Evolutionary conservation across 2,888 invertebrate species (phyloP), one percentile per base, ranked within the genome.

Genomic region (Notodonta dromedarius): DNA sequence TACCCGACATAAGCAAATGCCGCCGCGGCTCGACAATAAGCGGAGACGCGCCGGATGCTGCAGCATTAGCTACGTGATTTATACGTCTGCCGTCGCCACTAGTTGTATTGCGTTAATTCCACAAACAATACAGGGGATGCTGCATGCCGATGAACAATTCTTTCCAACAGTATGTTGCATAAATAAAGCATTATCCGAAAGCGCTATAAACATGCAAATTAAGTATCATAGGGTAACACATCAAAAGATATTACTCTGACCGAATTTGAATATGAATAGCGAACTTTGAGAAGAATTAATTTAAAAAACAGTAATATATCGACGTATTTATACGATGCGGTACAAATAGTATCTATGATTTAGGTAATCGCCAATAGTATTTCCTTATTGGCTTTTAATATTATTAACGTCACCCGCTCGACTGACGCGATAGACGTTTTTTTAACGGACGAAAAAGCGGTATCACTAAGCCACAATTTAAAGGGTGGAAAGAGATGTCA

Each of bases 31-130:
- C 80, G 77, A 79, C 84, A 83, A 85, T 82, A 81, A 82, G 82
- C 83, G 79, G 85, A 87, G 89, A 85, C 86, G 80, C 85, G 82
- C 87, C 91, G 92, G 91, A 92, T 89, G 89, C 88, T 86, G 86
- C 80, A 82, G 91, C 88, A 89, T 92, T 91, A 91, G 84, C 80
- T 76, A 70, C 74, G 79, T 93, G 92, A 93, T 93, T 93, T 93
- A 93, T 93, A 86, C 80, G 92, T 93, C 93, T 93, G 92, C 88
- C 85, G 77, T 79, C 82, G 82, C 82, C 85, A 83, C 78, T 80
- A 72, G 71, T 71, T 71, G 83, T 84, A 77, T 79, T 82, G 81
- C 83, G 85, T 82, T 90, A 87, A 91, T 87, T 84, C 87, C 82
- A 80, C 82, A 83, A 85, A 89, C 88, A 88, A 89, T 88, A 77